Base-by-base conservation (phyloP, 2,888 invertebrate species). In the Eupithecia subumbrata region DNA sequence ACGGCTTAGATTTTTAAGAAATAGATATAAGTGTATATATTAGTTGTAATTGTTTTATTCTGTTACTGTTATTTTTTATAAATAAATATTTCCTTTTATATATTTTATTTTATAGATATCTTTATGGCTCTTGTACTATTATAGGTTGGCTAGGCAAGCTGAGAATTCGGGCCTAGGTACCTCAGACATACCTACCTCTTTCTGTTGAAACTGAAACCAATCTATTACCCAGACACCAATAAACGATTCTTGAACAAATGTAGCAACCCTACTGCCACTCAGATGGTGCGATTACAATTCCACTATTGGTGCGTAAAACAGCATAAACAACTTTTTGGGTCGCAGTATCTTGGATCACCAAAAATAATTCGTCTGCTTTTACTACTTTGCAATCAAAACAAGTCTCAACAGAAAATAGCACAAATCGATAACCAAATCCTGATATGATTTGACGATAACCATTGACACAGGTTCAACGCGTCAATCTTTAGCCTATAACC, bases 401-500 rank as follows among this genome's bases (percentile, higher is more conserved):
- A 52, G 52, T 52, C 2, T 52, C 5, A 52, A 52, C 3, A 52
- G n/a, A 52, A 52, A n/a, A 52, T 52, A 52, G 52, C 52, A 52
- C 52, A 52, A 52, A 52, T n/a, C 48, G 52, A 52, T 52, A 52
- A 52, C 48, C 7, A n/a, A 52, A 52, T 52, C n/a, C 52, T 52
- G 52, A 52, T 52, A 52, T 2, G n/a, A n/a, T 52, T n/a, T 48
- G 48, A 48, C 18, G 48, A 48, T 48, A 48, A n/a, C 48, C 48
- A n/a, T 18, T 48, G 52, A 52, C n/a, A 9, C 9, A n/a, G 52
- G 52, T 52, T n/a, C 52, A n/a, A 11, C 9, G 9, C 52, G 52
- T 52, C n/a, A n/a, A n/a, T 18, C 52, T 52, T 52, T 52, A 52
- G n/a, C 52, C n/a, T 52, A n/a, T 52, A 52, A 52, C n/a, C 52